Percentiles rank a stretch among this genome's conserved stretches.
These are phyloP conservation scores for Centropus bengalensis DNA, from an alignment of 2,113 vertebrate genomes.

Conservation along the genomic window DNA sequence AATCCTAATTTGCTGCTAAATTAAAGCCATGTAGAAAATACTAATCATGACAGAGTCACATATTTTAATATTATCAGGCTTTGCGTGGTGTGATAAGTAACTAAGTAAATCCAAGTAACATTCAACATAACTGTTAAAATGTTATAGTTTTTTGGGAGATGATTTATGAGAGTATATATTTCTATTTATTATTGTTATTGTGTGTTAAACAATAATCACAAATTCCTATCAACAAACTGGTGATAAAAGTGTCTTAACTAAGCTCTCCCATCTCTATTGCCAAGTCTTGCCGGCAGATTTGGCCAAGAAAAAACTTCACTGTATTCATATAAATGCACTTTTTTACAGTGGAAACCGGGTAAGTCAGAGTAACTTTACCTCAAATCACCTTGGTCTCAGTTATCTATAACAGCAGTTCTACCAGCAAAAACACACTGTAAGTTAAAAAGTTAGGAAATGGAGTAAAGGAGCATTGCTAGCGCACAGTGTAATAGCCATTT, in stretches of 20 bases:
- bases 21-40: too few relatives aligned
- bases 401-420: background rate
- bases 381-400: background rate
- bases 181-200: background rate
- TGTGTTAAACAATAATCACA: background rate
- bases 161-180: background rate
- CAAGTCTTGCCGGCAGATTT: background rate
- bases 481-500: background rate
- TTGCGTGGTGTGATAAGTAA: background rate
- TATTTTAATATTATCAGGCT: background rate
- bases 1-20: too few relatives aligned
- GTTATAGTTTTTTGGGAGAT: background rate
- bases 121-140: background rate
- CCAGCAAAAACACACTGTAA: background rate
- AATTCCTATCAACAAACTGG: background rate
- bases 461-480: background rate
- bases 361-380: background rate
- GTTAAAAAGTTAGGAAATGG: background rate
- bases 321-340: background rate
- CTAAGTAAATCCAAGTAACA: background rate
- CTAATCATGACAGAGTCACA: background rate
- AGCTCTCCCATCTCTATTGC: background rate
- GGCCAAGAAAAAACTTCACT: background rate
- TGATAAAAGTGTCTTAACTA: background rate
- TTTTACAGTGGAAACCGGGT: background rate